phyloP scores from a whole-genome alignment of 2,113 vertebrate species.

The Macquaria ambigua region DNA sequence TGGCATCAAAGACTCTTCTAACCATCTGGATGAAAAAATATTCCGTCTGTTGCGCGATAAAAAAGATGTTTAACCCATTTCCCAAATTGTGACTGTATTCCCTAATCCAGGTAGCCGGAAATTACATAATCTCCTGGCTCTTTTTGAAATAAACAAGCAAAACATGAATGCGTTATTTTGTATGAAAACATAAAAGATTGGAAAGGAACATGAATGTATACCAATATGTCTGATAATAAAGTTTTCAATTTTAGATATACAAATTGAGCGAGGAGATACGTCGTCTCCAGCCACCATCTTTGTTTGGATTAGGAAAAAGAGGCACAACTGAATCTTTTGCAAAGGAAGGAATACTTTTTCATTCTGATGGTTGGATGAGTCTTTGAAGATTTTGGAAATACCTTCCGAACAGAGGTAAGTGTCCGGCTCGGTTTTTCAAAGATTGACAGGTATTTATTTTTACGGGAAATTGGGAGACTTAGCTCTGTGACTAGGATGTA shows the following conservation, averaged over 20 bases:
- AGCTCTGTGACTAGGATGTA: background rate
- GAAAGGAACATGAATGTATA: background rate
- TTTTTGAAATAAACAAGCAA: background rate
- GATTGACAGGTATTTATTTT: background rate
- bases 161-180: background rate
- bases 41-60: background rate
- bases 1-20: background rate
- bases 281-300: background rate
- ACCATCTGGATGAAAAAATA: background rate
- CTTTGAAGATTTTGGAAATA: background rate
- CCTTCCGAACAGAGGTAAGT: background rate
- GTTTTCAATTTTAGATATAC: no score
- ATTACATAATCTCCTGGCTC: background rate
- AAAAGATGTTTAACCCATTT: background rate
- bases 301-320: background rate
- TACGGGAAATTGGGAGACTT: background rate
- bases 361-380: background rate
- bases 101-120: background rate
- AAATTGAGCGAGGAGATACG: background rate
- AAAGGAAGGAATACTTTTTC: background rate
- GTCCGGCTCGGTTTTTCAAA: background rate
- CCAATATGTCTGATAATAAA: no score
- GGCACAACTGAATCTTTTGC: background rate
- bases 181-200: background rate
- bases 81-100: background rate